Evolutionary conservation across 1,140 invertebrate genomes (phyloP).

Genomic region (Drosophila subobscura): DNA sequence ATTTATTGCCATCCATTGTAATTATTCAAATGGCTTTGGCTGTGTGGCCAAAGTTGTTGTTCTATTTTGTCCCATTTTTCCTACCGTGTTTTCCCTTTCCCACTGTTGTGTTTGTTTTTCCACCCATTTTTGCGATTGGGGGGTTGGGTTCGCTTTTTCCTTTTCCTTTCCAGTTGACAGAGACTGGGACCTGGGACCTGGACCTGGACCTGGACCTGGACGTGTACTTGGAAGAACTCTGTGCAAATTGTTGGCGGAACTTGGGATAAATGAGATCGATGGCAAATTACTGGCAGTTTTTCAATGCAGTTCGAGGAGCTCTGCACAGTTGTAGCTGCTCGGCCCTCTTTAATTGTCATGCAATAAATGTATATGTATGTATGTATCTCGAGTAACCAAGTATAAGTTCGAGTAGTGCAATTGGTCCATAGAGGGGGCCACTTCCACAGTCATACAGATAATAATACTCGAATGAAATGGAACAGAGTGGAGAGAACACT

Average conservation of each 20-base stretch:
- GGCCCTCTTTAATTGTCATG: slow-evolving; percentile 11
- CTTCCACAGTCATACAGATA: slow-evolving; percentile 5
- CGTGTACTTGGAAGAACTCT: slow-evolving; percentile 7
- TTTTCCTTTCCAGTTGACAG: slow-evolving; percentile 31
- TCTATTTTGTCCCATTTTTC: slow-evolving; percentile 43
- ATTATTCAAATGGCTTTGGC: slow-evolving; percentile 62
- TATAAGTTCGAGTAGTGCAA: slow-evolving; percentile 5
- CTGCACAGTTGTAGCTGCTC: slow-evolving; percentile 10
- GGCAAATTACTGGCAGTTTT: slow-evolving; percentile 31
- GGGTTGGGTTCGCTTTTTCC: background rate
- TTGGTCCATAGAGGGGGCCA: slow-evolving; percentile 28
- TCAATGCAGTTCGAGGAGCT: slow-evolving; percentile 19
- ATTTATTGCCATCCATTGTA: slow-evolving; percentile 63
- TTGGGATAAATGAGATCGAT: slow-evolving; percentile 38
- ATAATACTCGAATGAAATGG: background rate
- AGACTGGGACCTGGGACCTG: no score
- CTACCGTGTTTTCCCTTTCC: background rate
- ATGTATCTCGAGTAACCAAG: no score
- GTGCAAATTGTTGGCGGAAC: slow-evolving; percentile 66
- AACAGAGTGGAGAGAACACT: slow-evolving; percentile 1
- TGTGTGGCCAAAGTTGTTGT: slow-evolving; percentile 46
- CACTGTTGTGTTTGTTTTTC: slow-evolving; percentile 9
- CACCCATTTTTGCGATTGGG: background rate
- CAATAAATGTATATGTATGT: background rate
- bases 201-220: no score